Base-by-base conservation (phyloP, 2,888 invertebrate species). In the Eurois occulta region DNA sequence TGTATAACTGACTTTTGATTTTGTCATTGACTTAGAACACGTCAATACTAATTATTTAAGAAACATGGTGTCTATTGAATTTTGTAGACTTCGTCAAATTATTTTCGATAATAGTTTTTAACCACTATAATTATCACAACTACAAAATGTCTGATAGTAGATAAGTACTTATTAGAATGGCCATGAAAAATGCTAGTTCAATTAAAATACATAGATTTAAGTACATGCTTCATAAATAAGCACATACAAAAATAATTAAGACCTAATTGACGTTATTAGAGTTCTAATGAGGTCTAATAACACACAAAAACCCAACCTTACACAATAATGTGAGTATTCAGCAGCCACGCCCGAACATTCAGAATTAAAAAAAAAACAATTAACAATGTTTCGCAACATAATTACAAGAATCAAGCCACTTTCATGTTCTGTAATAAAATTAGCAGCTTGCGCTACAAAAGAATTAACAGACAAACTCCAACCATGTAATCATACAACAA, bases 401-500 rank as follows among this genome's bases (percentile, higher is more conserved):
- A 81, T 84, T 21, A 78, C n/a, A 65, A 48, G 60, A 28, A 75
- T 58, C 38, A 58, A 71, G 16, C 1, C 35, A 77, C 70, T 77
- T 77, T 82, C 64, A 69, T 66, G 58, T 43, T 52, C n/a, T 28
- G 48, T n/a, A 48, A 68, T 48, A 64, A 75, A 75, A 77, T 77
- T 77, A 60, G 24, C 72, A 86, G 43, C 66, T 72, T 60, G 71
- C 64, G 77, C 58, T 75, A 75, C 55, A 68, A 52, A 80, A 69
- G 10, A 80, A 78, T 68, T 66, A 76, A 64, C 75, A 67, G 64
- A 10, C 11, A 77, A 73, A 67, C 70, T 32, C 13, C 21, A 46
- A 58, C 60, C 32, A 32, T 83, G 43, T 77, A 83, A 83, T 86
- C 72, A 78, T 35, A 58, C 46, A 72, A 11, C 52, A 35, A 72